Evolutionary conservation across 2,113 vertebrate species (phyloP).

Genomic region (Chitala chitala): DNA sequence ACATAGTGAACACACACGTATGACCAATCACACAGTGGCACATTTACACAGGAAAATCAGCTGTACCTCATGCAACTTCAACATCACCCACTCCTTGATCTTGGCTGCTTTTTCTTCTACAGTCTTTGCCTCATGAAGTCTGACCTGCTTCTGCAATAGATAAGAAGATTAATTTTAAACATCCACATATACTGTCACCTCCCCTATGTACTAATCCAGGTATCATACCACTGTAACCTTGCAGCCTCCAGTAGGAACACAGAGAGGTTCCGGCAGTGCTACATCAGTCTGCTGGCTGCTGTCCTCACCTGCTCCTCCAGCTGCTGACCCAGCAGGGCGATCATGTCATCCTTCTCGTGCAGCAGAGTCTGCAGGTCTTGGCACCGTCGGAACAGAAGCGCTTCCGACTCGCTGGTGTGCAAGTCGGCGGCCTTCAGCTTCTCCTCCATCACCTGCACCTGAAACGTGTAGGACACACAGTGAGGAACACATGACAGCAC

Average conservation of each 20-base stretch:
- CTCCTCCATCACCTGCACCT: constrained; percentile 94
- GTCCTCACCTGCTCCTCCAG: constrained; percentile 86
- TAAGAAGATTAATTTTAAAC: neutral
- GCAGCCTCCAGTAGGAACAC: no score
- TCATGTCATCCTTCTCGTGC: constrained; percentile 82
- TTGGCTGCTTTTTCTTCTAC: constrained; percentile 98
- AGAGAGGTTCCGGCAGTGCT: no score
- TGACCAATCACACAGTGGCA: neutral
- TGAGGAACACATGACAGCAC: constrained; percentile 69
- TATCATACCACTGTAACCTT: no score
- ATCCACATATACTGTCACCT: neutral
- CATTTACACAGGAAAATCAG: neutral
- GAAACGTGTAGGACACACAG: neutral
- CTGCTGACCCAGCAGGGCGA: constrained; percentile 79
- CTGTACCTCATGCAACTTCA: constrained; percentile 86
- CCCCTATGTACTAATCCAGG: no score
- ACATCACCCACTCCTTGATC: constrained; percentile 97
- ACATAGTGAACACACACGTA: no score
- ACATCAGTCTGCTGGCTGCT: neutral
- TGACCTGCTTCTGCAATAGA: constrained; percentile 75
- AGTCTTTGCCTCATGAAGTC: constrained; percentile 87
- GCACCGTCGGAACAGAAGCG: constrained; percentile 76
- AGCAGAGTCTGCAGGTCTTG: constrained; percentile 79
- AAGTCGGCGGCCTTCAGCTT: constrained; percentile 82
- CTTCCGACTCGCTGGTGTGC: constrained; percentile 80